Percentiles rank a stretch among this genome's conserved stretches.
phyloP scores from a whole-genome alignment of 2,797 vertebrate genomes.

The Oreortyx pictus region DNA sequence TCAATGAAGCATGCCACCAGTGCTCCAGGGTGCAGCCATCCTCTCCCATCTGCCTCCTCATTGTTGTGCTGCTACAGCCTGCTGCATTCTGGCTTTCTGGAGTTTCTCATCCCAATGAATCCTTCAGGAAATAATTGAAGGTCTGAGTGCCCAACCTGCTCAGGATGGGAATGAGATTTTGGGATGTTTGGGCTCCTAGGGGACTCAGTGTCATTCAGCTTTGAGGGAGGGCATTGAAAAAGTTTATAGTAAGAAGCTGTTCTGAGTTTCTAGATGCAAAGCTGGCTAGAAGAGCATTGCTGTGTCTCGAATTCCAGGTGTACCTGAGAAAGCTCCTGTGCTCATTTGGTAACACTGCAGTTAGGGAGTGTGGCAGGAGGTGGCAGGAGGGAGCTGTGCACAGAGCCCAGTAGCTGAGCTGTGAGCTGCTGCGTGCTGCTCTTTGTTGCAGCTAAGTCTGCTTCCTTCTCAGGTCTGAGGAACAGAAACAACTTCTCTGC shows the following conservation, averaged over 20 bases:
- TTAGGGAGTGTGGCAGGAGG: conserved; percentile 4
- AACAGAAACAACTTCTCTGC: neutral
- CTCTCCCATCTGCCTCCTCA: neutral
- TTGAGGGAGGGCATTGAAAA: neutral
- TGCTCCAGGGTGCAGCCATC: neutral
- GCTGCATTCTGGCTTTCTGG: neutral
- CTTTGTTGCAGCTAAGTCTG: neutral
- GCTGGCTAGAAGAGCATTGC: neutral
- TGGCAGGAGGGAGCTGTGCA: conserved; percentile 57
- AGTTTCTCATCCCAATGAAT: neutral
- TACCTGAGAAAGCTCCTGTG: accelerated
- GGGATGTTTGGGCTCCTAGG: neutral
- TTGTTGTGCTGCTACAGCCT: neutral
- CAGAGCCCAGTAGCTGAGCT: accelerated
- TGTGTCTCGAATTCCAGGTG: accelerated
- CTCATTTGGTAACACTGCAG: neutral
- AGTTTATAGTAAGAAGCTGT: neutral
- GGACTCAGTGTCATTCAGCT: neutral
- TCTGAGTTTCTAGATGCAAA: accelerated
- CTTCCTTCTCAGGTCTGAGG: neutral
- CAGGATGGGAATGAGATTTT: neutral
- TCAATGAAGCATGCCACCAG: neutral
- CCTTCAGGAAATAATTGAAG: neutral
- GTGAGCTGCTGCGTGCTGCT: neutral
- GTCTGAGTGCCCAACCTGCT: neutral